phyloP scores from a whole-genome alignment of 2,888 invertebrate species.

The Gnatocerus cornutus region DNA sequence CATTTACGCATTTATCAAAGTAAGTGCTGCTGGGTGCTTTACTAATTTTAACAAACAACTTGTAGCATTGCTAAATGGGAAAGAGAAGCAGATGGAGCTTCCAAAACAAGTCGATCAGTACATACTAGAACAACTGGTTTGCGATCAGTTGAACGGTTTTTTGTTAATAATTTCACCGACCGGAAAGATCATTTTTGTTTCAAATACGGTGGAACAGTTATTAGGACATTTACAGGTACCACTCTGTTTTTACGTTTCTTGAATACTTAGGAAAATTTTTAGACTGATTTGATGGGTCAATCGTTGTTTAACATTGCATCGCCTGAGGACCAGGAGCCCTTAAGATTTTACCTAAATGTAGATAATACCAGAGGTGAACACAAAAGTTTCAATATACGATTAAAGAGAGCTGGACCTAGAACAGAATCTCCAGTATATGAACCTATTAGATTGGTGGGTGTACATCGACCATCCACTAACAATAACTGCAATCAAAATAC shows the following conservation, averaged over 20 bases:
- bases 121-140: conserved; percentile 75
- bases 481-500: conserved; percentile 50
- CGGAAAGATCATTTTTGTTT: conserved; percentile 90
- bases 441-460: conserved; percentile 80
- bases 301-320: conserved; percentile 88
- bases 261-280: conserved; percentile 64
- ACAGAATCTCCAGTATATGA: conserved; percentile 83
- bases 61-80: conserved; percentile 59
- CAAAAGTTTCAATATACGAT: conserved; percentile 72
- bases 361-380: conserved; percentile 73
- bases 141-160: conserved; percentile 83
- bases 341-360: conserved; percentile 77
- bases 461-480: conserved; percentile 59
- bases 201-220: conserved; percentile 87
- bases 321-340: conserved; percentile 83
- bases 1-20: conserved; percentile 86
- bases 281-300: conserved; percentile 89
- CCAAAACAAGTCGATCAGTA: conserved; percentile 75
- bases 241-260: not conserved
- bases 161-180: conserved; percentile 85
- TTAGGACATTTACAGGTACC: conserved; percentile 89
- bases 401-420: conserved; percentile 81
- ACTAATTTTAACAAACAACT: no score
- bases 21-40: no score
- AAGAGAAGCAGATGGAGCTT: conserved; percentile 66